Evolutionary conservation across 2,113 vertebrate genomes (phyloP).

Genomic region (Brachypodius melanocephalos): DNA sequence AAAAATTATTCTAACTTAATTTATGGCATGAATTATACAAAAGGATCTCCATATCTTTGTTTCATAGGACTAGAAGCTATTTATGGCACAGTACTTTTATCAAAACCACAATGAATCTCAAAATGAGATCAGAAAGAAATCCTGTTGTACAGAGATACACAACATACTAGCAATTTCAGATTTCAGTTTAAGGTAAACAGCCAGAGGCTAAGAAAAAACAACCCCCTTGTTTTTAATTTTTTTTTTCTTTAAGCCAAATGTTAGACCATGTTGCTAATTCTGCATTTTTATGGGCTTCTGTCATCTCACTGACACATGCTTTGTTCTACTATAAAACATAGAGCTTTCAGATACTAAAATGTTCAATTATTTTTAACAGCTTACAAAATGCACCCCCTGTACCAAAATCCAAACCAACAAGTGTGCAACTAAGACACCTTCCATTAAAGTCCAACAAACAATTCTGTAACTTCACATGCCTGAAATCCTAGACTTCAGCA

Average conservation of each 20-base stretch:
- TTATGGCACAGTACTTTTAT: not conserved
- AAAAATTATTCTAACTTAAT: constrained; percentile 21
- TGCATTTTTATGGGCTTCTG: not conserved
- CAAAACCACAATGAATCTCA: not conserved
- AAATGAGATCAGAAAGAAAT: not conserved
- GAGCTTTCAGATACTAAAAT: not conserved
- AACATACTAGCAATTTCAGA: not conserved
- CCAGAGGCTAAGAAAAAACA: not conserved
- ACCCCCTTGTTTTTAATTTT: too few relatives aligned
- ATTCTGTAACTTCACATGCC: not conserved
- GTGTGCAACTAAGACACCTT: not conserved
- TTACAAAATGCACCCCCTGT: accelerated
- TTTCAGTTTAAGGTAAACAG: not conserved
- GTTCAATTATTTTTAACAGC: not conserved
- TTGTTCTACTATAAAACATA: not conserved
- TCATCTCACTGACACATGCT: not conserved
- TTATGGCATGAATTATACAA: not conserved
- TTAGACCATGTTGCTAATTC: not conserved
- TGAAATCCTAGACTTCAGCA: not conserved
- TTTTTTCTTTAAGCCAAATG: not conserved
- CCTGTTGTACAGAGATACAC: not conserved
- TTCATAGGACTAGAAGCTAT: not conserved
- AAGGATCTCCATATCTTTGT: not conserved
- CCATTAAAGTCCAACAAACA: not conserved
- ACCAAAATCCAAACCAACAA: not conserved